Evolutionary conservation across 1,140 invertebrate genomes (phyloP).

Genomic region (Propsilocerus akamusi): DNA sequence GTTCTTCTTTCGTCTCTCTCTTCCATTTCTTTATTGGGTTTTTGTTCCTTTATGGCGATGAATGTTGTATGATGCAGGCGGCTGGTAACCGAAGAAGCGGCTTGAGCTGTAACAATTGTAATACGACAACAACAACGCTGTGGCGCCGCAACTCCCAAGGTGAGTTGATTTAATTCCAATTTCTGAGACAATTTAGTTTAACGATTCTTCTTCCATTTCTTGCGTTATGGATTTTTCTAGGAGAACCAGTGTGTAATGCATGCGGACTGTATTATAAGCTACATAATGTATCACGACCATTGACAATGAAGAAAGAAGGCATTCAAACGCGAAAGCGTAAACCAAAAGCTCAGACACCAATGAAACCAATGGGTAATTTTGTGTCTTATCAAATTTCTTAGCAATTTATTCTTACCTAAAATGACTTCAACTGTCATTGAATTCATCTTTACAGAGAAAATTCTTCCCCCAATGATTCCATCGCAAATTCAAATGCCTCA

Average conservation of each 20-base stretch:
- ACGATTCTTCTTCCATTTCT: no score
- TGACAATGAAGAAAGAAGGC: slow-evolving; percentile 91
- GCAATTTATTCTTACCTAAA: neutral
- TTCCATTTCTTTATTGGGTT: neutral
- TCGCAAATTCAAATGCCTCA: slow-evolving; percentile 6
- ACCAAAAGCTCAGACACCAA: slow-evolving; percentile 36
- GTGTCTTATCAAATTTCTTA: neutral
- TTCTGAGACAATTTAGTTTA: no score
- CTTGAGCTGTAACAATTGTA: slow-evolving; percentile 74
- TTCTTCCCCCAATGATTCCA: slow-evolving; percentile 5
- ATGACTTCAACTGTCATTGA: neutral
- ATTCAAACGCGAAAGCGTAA: slow-evolving; percentile 87
- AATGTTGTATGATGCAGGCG: slow-evolving; percentile 26
- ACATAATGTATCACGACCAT: slow-evolving; percentile 68
- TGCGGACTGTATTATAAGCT: slow-evolving; percentile 82
- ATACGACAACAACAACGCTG: slow-evolving; percentile 64
- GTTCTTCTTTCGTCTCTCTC: neutral
- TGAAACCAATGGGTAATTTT: neutral
- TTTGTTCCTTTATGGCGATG: neutral
- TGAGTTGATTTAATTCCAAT: no score
- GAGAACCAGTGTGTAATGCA: slow-evolving; percentile 84
- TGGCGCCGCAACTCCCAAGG: slow-evolving; percentile 78
- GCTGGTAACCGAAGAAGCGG: slow-evolving; percentile 51
- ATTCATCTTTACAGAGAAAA: slow-evolving; percentile 6
- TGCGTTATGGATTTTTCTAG: no score